Evolutionary conservation across 2,113 vertebrate species (phyloP).

Genomic region (Psilopogon haemacephalus): DNA sequence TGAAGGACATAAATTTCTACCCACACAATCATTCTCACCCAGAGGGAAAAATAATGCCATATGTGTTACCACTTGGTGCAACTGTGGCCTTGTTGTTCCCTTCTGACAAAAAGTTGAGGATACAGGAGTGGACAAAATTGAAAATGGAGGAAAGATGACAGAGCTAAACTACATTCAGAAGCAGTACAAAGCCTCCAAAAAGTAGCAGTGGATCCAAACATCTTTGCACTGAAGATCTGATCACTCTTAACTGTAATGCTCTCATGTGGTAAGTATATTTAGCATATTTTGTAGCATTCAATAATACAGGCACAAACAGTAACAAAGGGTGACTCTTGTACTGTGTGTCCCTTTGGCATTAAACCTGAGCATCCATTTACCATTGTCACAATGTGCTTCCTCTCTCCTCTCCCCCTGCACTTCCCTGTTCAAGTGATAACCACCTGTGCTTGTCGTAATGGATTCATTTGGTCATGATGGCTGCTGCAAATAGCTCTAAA

Average conservation of each 20-base stretch:
- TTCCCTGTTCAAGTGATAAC: background rate
- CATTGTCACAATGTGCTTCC: no score
- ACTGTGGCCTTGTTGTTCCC: background rate
- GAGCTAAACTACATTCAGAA: background rate
- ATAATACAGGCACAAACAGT: background rate
- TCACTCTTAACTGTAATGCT: background rate
- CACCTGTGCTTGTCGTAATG: background rate
- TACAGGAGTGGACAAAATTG: background rate
- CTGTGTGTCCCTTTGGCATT: background rate
- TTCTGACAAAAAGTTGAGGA: background rate
- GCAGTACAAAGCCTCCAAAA: background rate
- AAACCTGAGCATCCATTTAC: background rate
- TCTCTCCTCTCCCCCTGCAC: background rate
- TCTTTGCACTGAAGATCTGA: rapidly evolving
- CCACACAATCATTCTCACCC: rapidly evolving
- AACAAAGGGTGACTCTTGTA: background rate
- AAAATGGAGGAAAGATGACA: background rate
- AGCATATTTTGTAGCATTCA: rapidly evolving
- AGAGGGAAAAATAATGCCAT: rapidly evolving
- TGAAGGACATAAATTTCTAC: background rate
- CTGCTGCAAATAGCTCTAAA: background rate
- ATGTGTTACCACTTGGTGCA: background rate
- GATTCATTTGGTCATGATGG: background rate
- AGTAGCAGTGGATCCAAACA: background rate
- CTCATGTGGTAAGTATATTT: background rate